Conservation (phyloP, 2,888 invertebrate genomes). For the Xestia rhomboidea region DNA sequence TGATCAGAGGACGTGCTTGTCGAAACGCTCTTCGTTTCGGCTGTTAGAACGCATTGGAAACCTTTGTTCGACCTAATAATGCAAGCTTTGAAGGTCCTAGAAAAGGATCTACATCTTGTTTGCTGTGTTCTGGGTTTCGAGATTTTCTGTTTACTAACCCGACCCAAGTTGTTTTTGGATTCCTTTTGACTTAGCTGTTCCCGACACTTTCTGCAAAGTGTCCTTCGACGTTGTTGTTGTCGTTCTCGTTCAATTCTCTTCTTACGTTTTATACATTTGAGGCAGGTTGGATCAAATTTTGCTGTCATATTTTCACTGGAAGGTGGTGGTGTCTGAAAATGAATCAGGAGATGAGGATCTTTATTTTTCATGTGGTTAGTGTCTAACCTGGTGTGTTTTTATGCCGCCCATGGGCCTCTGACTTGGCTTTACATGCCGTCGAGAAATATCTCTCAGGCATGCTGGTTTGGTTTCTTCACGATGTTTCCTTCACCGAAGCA, state of each 20-base stretch:
- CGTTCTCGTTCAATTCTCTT: not conserved
- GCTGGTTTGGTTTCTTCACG: no score
- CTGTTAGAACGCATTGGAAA: constrained; percentile 44
- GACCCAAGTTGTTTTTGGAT: not conserved
- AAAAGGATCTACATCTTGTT: not conserved
- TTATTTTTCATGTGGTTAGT: not conserved
- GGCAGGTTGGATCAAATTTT: not conserved
- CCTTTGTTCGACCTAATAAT: constrained; percentile 37
- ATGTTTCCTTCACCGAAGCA: no score
- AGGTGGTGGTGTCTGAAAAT: constrained; percentile 28
- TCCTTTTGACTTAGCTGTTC: not conserved
- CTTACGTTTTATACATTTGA: constrained; percentile 11
- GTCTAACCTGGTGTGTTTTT: no score
- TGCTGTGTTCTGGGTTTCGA: constrained; percentile 17
- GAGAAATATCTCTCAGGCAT: not conserved
- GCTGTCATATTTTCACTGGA: not conserved
- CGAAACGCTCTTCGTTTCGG: constrained; percentile 28
- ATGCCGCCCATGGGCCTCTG: no score
- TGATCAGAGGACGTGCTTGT: constrained; percentile 30
- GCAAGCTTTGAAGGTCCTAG: not conserved
- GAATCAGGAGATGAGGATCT: not conserved
- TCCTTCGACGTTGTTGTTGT: not conserved
- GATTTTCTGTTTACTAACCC: constrained; percentile 6
- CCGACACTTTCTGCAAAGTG: not conserved
- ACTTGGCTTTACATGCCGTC: not conserved